phyloP scores from a whole-genome alignment of 2,113 vertebrate species.

The Lagopus muta region DNA sequence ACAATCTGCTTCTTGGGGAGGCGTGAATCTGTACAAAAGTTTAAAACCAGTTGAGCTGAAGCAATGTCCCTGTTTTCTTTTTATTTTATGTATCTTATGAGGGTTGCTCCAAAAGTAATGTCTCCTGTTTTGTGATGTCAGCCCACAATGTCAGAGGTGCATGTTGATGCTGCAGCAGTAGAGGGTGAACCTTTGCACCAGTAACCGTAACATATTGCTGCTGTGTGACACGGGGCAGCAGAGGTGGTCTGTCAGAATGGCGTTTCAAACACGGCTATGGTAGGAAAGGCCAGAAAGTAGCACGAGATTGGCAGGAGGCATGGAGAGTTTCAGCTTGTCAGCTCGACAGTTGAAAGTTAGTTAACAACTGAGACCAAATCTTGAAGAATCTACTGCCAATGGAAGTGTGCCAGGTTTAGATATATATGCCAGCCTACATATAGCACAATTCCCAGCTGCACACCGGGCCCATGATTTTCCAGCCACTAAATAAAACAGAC shows the following conservation, averaged over 20 bases:
- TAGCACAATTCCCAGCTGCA: rapidly evolving
- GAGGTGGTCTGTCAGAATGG: no score
- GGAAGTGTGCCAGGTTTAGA: neutral
- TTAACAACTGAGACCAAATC: neutral
- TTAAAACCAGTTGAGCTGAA: neutral
- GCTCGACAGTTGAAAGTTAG: neutral
- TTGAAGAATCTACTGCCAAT: neutral
- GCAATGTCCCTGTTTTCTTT: neutral
- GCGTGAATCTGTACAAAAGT: neutral
- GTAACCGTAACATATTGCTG: no score
- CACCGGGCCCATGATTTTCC: neutral
- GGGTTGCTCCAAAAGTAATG: no score
- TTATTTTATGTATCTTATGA: no score
- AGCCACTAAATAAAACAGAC: neutral
- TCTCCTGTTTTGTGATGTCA: no score
- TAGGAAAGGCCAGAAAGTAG: neutral
- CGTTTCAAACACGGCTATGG: neutral
- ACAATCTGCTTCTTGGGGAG: neutral
- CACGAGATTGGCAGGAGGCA: neutral
- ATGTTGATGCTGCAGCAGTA: no score
- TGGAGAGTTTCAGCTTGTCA: neutral
- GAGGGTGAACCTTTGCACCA: no score
- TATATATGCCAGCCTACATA: neutral
- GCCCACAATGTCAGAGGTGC: no score
- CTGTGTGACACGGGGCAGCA: no score